phyloP scores from a whole-genome alignment of 2,113 vertebrate genomes.

The Trichomycterus rosablanca region DNA sequence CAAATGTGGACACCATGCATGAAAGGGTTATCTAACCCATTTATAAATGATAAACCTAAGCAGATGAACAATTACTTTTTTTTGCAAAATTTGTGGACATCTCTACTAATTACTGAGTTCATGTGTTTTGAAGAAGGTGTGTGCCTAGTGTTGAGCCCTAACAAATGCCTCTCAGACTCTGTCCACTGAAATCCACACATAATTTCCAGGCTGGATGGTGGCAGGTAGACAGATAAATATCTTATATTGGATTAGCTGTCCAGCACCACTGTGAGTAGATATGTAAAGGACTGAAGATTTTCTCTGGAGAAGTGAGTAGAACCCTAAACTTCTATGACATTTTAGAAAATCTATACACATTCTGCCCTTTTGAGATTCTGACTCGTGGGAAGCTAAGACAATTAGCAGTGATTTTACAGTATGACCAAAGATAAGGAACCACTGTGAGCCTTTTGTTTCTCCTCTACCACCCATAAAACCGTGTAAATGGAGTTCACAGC shows the following conservation, averaged over 20 bases:
- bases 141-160: background rate
- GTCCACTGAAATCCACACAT: slow-evolving; percentile 1
- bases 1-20: no score
- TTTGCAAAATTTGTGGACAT: no score
- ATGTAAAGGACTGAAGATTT: background rate
- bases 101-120: no score
- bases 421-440: slow-evolving; percentile 10
- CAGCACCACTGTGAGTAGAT: slow-evolving; percentile 5
- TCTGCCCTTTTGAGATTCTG: slow-evolving; percentile 49
- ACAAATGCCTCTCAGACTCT: slow-evolving; percentile 6
- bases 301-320: background rate
- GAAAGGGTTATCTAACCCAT: no score
- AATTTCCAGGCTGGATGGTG: background rate
- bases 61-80: no score
- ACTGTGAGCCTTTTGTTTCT: slow-evolving; percentile 39
- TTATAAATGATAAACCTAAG: no score
- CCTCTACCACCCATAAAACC: slow-evolving; percentile 3
- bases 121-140: background rate
- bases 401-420: slow-evolving; percentile 44
- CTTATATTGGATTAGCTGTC: slow-evolving; percentile 9
- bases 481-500: background rate
- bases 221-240: slow-evolving; percentile 14
- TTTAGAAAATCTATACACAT: slow-evolving; percentile 55
- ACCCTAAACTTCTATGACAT: slow-evolving; percentile 52
- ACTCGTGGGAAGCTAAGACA: slow-evolving; percentile 45